A percentile compares a stretch with the other conserved stretches of the same genome.
Evolutionary conservation across 2,888 invertebrate genomes (phyloP).

Genomic region (Oegoconia quadripuncta): DNA sequence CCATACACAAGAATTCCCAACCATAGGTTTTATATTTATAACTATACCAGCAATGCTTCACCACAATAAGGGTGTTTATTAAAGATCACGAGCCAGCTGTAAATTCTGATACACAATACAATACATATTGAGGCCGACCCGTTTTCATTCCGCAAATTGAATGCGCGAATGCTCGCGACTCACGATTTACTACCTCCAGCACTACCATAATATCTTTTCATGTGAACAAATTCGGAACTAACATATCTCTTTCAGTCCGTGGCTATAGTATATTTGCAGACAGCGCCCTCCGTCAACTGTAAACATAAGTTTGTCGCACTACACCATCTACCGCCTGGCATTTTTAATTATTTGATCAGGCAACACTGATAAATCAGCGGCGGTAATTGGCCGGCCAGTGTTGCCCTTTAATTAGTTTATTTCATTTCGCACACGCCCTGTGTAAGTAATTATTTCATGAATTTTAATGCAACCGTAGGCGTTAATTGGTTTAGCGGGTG

Average conservation of each 20-base stretch:
- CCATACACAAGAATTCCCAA: too few relatives aligned
- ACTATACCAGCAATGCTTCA: neutral
- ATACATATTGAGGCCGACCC: constrained; percentile 35
- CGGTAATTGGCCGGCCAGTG: constrained; percentile 56
- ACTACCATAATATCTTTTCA: too few relatives aligned
- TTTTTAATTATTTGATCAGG: constrained; percentile 77
- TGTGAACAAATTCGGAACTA: too few relatives aligned
- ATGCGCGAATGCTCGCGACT: constrained; percentile 51
- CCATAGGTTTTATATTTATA: too few relatives aligned
- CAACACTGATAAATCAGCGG: constrained; percentile 65
- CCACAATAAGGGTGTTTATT: constrained; percentile 22
- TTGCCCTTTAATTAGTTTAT: constrained; percentile 61
- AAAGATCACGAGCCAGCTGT: constrained; percentile 26
- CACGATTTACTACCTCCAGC: too few relatives aligned
- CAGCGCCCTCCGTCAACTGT: too few relatives aligned
- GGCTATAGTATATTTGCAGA: too few relatives aligned
- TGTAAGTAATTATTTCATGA: constrained; percentile 53
- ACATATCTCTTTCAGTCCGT: too few relatives aligned
- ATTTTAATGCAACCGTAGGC: constrained; percentile 48
- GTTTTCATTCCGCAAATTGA: constrained; percentile 61
- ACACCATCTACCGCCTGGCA: constrained; percentile 48
- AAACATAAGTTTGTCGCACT: too few relatives aligned
- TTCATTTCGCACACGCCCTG: constrained; percentile 51
- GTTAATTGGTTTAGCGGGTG: constrained; percentile 28
- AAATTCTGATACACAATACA: constrained; percentile 35